These are phyloP conservation scores for Hemistola chrysoprasaria DNA, from an alignment of 2,888 invertebrate genomes.

Conservation along the genomic window DNA sequence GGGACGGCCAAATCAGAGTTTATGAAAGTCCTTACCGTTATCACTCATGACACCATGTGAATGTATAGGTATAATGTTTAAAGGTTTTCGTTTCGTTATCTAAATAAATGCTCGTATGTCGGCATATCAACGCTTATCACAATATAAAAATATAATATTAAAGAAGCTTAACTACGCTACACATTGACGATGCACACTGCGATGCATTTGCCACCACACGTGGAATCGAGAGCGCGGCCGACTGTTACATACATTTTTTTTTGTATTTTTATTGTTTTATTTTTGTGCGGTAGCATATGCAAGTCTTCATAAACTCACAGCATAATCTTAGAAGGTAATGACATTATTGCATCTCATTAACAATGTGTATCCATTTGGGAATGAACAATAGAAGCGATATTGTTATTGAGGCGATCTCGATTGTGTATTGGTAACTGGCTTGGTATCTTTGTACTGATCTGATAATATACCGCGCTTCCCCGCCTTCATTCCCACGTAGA, in stretches of 20 bases:
- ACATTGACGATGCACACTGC: slow-evolving; percentile 74
- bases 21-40: slow-evolving; percentile 36
- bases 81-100: slow-evolving; percentile 63
- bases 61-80: slow-evolving; percentile 42
- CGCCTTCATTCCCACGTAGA: slow-evolving; percentile 59
- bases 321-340: slow-evolving; percentile 64
- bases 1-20: slow-evolving; percentile 15
- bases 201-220: slow-evolving; percentile 79
- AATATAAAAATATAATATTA: slow-evolving; percentile 81
- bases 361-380: slow-evolving; percentile 48
- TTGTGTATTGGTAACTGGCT: slow-evolving; percentile 71
- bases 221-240: slow-evolving; percentile 59
- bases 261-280: slow-evolving; percentile 53
- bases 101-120: slow-evolving; percentile 79
- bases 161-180: slow-evolving; percentile 80
- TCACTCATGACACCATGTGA: slow-evolving; percentile 64
- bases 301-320: slow-evolving; percentile 73
- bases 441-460: slow-evolving; percentile 70
- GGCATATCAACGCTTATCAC: slow-evolving; percentile 81
- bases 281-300: slow-evolving; percentile 80
- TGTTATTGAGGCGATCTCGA: slow-evolving; percentile 37
- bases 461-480: slow-evolving; percentile 39
- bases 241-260: slow-evolving; percentile 55
- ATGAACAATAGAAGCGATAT: slow-evolving; percentile 49
- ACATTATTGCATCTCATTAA: slow-evolving; percentile 62